A percentile compares a stretch with the other conserved stretches of the same genome.
Conservation (phyloP, 2,797 vertebrate genomes). For the Hyperoplus immaculatus region DNA sequence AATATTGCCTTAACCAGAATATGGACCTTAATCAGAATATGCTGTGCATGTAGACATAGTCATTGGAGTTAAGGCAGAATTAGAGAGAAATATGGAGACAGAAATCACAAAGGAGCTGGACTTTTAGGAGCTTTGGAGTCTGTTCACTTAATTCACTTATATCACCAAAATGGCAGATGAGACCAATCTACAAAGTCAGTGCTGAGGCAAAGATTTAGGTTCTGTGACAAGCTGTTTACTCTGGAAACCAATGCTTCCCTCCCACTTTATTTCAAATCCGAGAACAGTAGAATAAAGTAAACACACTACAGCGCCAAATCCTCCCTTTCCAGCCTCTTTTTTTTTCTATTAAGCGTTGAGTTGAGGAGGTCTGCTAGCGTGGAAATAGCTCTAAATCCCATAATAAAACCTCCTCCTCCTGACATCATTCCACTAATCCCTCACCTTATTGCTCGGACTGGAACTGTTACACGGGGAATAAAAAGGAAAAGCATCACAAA, state of each 20-base stretch:
- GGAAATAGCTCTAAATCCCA: constrained; percentile 76
- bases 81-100: neutral
- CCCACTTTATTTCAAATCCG: constrained; percentile 39
- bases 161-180: constrained; percentile 25
- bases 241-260: constrained; percentile 33
- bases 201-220: constrained; percentile 36
- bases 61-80: constrained; percentile 4
- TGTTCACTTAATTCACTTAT: constrained; percentile 26
- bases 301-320: constrained; percentile 26
- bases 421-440: constrained; percentile 74
- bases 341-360: constrained; percentile 41
- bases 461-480: constrained; percentile 53
- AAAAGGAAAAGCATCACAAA: constrained; percentile 48
- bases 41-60: too few relatives aligned
- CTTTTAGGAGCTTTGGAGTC: constrained; percentile 10
- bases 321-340: constrained; percentile 32
- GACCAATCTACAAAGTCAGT: constrained; percentile 33
- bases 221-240: constrained; percentile 41
- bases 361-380: constrained; percentile 51
- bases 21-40: too few relatives aligned
- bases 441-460: constrained; percentile 64
- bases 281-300: constrained; percentile 23
- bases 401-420: constrained; percentile 70
- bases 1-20: too few relatives aligned
- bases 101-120: constrained; percentile 6